phyloP scores from a whole-genome alignment of 2,113 vertebrate genomes.

The Sisor rabdophorus region DNA sequence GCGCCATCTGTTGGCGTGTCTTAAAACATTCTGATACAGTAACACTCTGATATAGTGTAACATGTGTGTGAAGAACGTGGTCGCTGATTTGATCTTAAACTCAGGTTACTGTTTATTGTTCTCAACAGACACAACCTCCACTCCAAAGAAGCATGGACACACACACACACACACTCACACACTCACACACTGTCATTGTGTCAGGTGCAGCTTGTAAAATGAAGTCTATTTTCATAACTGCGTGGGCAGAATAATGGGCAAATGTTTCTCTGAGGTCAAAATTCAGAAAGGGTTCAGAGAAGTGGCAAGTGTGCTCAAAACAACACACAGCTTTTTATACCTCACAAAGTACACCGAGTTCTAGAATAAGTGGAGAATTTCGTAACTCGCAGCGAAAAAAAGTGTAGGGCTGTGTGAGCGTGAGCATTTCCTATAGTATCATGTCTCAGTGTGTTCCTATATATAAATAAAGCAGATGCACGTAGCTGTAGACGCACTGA shows the following conservation, averaged over 20 bases:
- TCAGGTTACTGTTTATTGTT: no score
- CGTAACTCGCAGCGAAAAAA: slow-evolving; percentile 42
- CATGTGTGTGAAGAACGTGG: not conserved
- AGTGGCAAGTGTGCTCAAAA: slow-evolving; percentile 57
- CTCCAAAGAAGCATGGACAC: slow-evolving; percentile 55
- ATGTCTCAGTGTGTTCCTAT: slow-evolving; percentile 1
- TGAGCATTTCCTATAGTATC: slow-evolving; percentile 13
- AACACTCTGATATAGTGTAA: not conserved
- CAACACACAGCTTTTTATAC: slow-evolving; percentile 63
- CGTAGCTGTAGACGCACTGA: not conserved
- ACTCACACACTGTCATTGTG: slow-evolving; percentile 33
- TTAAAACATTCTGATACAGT: no score
- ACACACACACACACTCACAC: slow-evolving; percentile 57
- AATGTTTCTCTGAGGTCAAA: slow-evolving; percentile 72
- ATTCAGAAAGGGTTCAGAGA: slow-evolving; percentile 67
- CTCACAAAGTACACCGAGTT: slow-evolving; percentile 60
- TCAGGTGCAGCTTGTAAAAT: slow-evolving; percentile 56
- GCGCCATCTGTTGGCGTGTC: no score
- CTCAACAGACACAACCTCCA: slow-evolving; percentile 32
- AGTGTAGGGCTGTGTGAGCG: slow-evolving; percentile 23
- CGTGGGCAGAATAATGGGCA: slow-evolving; percentile 70
- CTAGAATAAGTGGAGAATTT: slow-evolving; percentile 54
- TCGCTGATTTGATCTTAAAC: not conserved
- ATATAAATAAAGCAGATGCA: not conserved
- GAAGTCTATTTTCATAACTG: slow-evolving; percentile 72